These are phyloP conservation scores for Drosophila lowei DNA, from an alignment of 1,140 invertebrate species.

Conservation along the genomic window DNA sequence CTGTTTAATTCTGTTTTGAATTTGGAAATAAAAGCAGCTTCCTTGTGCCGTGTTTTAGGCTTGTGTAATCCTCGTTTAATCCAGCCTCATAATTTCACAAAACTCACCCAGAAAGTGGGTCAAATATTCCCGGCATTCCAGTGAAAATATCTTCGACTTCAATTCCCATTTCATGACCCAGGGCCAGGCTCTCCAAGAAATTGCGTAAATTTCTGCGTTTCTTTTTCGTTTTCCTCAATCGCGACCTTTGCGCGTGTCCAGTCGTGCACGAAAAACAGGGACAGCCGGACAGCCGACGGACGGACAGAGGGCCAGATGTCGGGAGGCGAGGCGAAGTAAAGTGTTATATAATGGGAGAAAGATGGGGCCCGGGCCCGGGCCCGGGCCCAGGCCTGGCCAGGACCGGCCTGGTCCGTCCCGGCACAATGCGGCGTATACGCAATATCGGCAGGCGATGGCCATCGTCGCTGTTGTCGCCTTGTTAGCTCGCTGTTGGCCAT, in stretches of 20 bases:
- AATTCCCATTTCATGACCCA: conserved; percentile 6
- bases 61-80: too few relatives aligned
- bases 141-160: conserved; percentile 6
- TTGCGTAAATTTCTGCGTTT: conserved; percentile 44
- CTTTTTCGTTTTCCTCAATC: conserved; percentile 19
- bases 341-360: conserved; percentile 67
- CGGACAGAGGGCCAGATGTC: too few relatives aligned
- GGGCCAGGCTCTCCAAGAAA: conserved; percentile 26
- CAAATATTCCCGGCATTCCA: too few relatives aligned
- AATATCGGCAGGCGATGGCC: conserved; percentile 44
- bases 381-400: too few relatives aligned
- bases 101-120: not conserved
- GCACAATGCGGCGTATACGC: conserved; percentile 65
- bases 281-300: not conserved
- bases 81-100: too few relatives aligned
- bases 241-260: conserved; percentile 62
- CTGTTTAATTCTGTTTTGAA: too few relatives aligned
- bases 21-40: too few relatives aligned
- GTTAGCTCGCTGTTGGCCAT: conserved; percentile 70
- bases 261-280: conserved; percentile 41
- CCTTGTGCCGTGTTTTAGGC: too few relatives aligned
- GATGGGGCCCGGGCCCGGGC: too few relatives aligned
- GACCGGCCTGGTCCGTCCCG: too few relatives aligned
- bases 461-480: conserved; percentile 61
- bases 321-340: conserved; percentile 55